Evolutionary conservation across 2,797 vertebrate genomes (phyloP).

Genomic region (Lithobates sylvaticus): DNA sequence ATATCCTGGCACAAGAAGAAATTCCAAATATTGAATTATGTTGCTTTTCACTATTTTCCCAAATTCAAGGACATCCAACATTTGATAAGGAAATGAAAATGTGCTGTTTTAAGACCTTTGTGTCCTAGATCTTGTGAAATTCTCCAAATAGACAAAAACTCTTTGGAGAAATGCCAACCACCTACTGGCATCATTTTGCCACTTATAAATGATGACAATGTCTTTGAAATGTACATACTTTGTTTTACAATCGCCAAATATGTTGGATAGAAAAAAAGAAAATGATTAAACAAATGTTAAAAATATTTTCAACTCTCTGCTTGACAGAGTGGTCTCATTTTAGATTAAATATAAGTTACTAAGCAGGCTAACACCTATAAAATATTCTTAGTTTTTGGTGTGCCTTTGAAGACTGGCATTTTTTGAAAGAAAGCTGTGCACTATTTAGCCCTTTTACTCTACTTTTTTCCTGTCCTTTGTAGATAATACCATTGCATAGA

Average conservation of each 20-base stretch:
- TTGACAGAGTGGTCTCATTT: constrained; percentile 11
- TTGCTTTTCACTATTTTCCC: background rate
- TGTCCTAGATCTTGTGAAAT: constrained; percentile 15
- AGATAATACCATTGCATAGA: constrained; percentile 68
- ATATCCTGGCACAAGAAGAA: too few species aligned
- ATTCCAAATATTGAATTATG: background rate
- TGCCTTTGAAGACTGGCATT: constrained; percentile 62
- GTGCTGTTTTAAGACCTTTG: constrained; percentile 39
- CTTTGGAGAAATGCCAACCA: constrained; percentile 19
- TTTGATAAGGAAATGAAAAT: constrained; percentile 17
- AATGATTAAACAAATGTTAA: constrained; percentile 66
- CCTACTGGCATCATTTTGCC: constrained; percentile 18
- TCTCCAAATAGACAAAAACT: constrained; percentile 3
- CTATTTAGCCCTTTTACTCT: constrained; percentile 55
- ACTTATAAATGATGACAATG: background rate
- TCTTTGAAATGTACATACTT: constrained; percentile 20
- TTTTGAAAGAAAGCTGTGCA: constrained; percentile 63
- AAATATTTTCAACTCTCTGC: constrained; percentile 64
- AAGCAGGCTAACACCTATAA: constrained; percentile 49
- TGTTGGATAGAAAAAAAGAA: constrained; percentile 14
- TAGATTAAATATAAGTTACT: constrained; percentile 51
- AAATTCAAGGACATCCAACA: background rate
- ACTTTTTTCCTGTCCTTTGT: constrained; percentile 64
- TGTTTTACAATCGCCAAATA: background rate
- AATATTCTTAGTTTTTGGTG: constrained; percentile 52